Base-by-base conservation (phyloP, 35 echinoderm and acorn worm species). In the Eucidaris tribuloides region DNA sequence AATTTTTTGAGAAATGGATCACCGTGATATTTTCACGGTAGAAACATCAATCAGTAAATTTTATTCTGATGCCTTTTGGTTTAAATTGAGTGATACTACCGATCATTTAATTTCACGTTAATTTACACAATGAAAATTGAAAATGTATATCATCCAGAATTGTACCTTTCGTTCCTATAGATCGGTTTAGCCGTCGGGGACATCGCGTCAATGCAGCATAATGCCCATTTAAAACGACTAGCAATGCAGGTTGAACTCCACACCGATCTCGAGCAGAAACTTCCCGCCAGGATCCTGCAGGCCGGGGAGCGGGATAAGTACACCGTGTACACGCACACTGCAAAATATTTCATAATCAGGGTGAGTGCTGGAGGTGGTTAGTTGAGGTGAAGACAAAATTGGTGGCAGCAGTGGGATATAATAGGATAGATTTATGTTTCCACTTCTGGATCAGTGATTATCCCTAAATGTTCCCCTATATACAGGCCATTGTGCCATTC, bases 111-210 rank as follows among this genome's bases (percentile, higher is more conserved):
- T n/a, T n/a, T n/a, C n/a, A n/a, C n/a, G n/a, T n/a, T n/a, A n/a
- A n/a, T n/a, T n/a, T n/a, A n/a, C n/a, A n/a, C n/a, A n/a, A n/a
- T n/a, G n/a, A n/a, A n/a, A n/a, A n/a, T n/a, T n/a, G n/a, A n/a
- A n/a, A n/a, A n/a, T n/a, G n/a, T n/a, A n/a, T n/a, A n/a, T n/a
- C n/a, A n/a, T n/a, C n/a, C n/a, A n/a, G n/a, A n/a, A n/a, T n/a
- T n/a, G n/a, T n/a, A n/a, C n/a, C n/a, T n/a, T n/a, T n/a, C n/a
- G n/a, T n/a, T n/a, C n/a, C 37, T 46, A 4, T 46, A 94, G 91
- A 94, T 94, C 63, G 91, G 91, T 94, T 36, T 94, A 24, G 91
- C 91, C 2, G 91, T 94, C 15, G 91, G 91, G 45, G 91, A 94
- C 31, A 94, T 94, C 41, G 91, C 91, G 17, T 79, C 44, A 0